A percentile compares a stretch with the other conserved stretches of the same genome.
phyloP scores from a whole-genome alignment of 2,888 invertebrate genomes.

The Stramonita haemastoma region DNA sequence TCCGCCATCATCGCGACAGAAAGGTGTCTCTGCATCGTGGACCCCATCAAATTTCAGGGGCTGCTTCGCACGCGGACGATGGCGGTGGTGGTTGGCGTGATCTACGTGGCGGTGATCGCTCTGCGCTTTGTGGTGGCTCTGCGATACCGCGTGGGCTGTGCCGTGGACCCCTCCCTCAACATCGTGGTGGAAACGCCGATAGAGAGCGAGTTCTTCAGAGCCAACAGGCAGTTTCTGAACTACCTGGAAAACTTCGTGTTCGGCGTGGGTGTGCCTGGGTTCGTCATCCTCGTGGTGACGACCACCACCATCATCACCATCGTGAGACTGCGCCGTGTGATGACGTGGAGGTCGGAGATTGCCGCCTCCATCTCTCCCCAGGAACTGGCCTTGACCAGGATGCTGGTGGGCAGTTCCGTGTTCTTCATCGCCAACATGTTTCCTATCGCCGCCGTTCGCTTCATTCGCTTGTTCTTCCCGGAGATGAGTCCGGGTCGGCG shows the following conservation, averaged over 20 bases:
- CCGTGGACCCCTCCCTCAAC: neutral
- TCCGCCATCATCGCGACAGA: constrained; percentile 28
- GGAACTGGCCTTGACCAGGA: constrained; percentile 16
- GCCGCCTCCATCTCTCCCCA: neutral
- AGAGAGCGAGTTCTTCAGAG: neutral
- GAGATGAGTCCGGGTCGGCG: neutral
- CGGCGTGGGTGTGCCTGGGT: neutral
- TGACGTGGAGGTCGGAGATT: neutral
- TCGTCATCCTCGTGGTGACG: neutral
- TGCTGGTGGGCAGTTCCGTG: constrained; percentile 8
- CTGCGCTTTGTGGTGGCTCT: neutral
- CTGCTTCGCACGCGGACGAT: constrained; percentile 9
- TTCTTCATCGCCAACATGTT: neutral
- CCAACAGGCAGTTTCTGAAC: neutral
- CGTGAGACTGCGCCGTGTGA: neutral
- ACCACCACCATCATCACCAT: constrained; percentile 4
- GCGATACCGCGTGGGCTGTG: neutral
- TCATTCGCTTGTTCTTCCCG: neutral
- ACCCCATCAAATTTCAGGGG: neutral
- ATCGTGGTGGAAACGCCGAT: neutral
- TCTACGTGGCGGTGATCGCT: neutral
- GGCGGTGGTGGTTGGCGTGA: neutral
- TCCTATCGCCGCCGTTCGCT: neutral
- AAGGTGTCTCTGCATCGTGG: constrained; percentile 12
- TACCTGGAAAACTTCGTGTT: neutral